phyloP scores from a whole-genome alignment of 2,113 vertebrate genomes.

The Sebastes schlegelii region DNA sequence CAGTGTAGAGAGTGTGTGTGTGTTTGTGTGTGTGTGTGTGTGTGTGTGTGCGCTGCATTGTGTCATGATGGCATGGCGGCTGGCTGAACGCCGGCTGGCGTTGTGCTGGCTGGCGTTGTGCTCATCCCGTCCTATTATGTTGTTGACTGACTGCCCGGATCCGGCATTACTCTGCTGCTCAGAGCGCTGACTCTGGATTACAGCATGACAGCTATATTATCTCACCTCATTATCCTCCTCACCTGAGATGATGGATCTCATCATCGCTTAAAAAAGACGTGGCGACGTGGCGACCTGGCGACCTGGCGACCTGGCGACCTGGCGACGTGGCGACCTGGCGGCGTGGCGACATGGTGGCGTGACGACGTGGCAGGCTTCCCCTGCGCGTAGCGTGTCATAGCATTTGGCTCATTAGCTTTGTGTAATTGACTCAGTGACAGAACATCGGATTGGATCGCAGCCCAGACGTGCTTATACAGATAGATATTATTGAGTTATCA shows the following conservation, averaged over 20 bases:
- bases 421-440: constrained; percentile 1
- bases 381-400: not conserved
- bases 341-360: too few species aligned
- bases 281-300: too few species aligned
- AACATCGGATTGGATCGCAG: too few species aligned
- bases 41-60: constrained; percentile 13
- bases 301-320: too few species aligned
- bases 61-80: constrained; percentile 39
- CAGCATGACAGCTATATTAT: constrained; percentile 62
- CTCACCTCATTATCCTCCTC: constrained; percentile 61
- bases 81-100: not conserved
- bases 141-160: constrained; percentile 58
- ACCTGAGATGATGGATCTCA: constrained; percentile 56
- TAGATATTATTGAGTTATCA: too few species aligned
- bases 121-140: constrained; percentile 58
- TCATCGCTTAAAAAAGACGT: constrained; percentile 19
- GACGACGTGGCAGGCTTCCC: not conserved
- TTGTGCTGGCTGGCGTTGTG: constrained; percentile 22
- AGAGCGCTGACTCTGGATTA: constrained; percentile 52
- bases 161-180: constrained; percentile 37
- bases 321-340: too few species aligned
- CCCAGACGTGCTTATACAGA: too few species aligned
- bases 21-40: constrained; percentile 19
- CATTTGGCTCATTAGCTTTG: not conserved
- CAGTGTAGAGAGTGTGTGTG: constrained; percentile 9